Evolutionary conservation across 30 jellyfish, hydroid and myxozoan genomes (phyloP).

Genomic region (Nemopilema nomurai): DNA sequence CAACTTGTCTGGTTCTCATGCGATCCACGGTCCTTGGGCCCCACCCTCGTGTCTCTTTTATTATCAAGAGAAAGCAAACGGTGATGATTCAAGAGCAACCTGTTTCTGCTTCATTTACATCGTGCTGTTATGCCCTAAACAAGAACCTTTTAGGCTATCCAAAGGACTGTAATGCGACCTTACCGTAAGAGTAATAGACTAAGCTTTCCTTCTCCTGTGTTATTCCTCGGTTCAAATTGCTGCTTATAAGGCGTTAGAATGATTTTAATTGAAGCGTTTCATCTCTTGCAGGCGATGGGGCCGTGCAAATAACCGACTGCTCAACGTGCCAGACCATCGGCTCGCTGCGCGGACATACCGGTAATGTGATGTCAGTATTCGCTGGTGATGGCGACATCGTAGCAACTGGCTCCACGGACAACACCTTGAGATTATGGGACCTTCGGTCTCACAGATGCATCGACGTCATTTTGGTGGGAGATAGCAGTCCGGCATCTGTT

Average conservation of each 20-base stretch:
- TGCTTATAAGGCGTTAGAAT: not conserved
- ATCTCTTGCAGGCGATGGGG: constrained; percentile 80
- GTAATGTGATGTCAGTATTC: constrained; percentile 88
- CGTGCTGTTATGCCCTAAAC: too few relatives aligned
- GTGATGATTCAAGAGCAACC: too few relatives aligned
- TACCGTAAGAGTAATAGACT: not conserved
- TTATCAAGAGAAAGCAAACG: too few relatives aligned
- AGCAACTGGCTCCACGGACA: constrained; percentile 94
- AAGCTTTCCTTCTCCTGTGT: not conserved
- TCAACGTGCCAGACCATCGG: constrained; percentile 83
- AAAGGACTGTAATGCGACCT: too few relatives aligned
- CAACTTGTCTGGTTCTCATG: too few relatives aligned
- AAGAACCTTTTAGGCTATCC: too few relatives aligned
- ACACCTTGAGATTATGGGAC: constrained; percentile 94
- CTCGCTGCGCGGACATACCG: constrained; percentile 89
- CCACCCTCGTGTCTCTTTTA: too few relatives aligned
- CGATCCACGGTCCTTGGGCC: too few relatives aligned
- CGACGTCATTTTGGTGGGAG: constrained; percentile 95
- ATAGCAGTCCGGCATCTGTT: constrained; percentile 92
- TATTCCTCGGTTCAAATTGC: not conserved
- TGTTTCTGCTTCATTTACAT: too few relatives aligned
- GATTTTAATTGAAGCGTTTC: not conserved
- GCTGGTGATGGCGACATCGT: constrained; percentile 91
- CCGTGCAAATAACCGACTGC: constrained; percentile 84
- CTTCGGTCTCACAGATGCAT: constrained; percentile 91